Base-by-base conservation (phyloP, 2,797 vertebrate genomes). In the Sciurus vulgaris region DNA sequence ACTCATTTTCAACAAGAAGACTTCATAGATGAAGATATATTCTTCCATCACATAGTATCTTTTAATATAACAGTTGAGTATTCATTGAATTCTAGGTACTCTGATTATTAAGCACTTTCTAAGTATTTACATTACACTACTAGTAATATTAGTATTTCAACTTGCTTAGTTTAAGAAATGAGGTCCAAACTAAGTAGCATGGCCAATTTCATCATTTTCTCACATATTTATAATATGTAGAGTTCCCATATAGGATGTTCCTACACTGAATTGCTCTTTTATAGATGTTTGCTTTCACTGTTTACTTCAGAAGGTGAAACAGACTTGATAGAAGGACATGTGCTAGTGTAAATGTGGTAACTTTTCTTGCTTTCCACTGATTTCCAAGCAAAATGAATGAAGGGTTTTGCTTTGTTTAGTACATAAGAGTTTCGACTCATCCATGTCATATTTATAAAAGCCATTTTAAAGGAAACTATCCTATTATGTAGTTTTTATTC, bases 221-320 rank as follows among this genome's bases (percentile, higher is more conserved):
- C 38, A 38, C 59, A 61, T 61, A 24, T 61, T 26, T 61, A 8
- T 63, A 54, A 20, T 72, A 38, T 84, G 33, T 72, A 56, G 4
- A 56, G 38, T 9, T 81, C 74, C 22, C 47, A 91, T 95, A 10
- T 35, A 65, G 44, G 41, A 41, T 65, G 28, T 81, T 61, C 28
- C 9, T 89, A 38, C 1, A 47, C 26, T 63, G 51, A 61, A 26
- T 70, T 89, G 9, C 89, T 91, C 26, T 81, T 96, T 77, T 65
- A 13, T 77, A 56, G 74, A 44, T 88, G 59, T 59, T 74, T 61
- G 20, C 17, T 91, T 89, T 79, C 63, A 54, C 0, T 79, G n/a
- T 94, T 63, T 81, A 30, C 72, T 78, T 87, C n/a, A 79, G 59
- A 93, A 84, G 70, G 41, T 91, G 84, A 81, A 89, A n/a, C n/a